Base-by-base conservation (phyloP, 2,797 vertebrate genomes). In the Ficedula albicollis region DNA sequence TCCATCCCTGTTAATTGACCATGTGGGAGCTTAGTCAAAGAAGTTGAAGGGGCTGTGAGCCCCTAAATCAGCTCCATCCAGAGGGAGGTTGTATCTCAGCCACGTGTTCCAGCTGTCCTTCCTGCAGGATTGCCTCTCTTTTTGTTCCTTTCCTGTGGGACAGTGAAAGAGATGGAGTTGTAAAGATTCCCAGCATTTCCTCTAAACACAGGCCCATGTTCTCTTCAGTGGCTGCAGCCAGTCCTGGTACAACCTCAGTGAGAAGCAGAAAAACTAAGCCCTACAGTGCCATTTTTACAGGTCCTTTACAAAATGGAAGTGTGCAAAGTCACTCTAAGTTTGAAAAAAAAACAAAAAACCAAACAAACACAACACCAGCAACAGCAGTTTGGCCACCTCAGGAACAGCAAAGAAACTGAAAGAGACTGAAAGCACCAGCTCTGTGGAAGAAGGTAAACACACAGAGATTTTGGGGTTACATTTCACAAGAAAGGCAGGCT, bases 91-190 rank as follows among this genome's bases (percentile, higher is more conserved):
- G 10, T 21, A 22, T 16, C 68, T 63, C 76, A 90, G 63, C n/a
- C 66, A 41, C 0, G 0, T 6, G 30, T 41, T 48, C 25, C 25
- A 22, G 13, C 52, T 56, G 19, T 36, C 38, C 64, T n/a, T 59
- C 62, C 58, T 75, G 66, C n/a, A 26, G 78, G 49, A 22, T 10
- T 67, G 36, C 73, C 13, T 52, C 51, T 67, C 25, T n/a, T 41
- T 22, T 20, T 9, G 14, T 36, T 73, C 52, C 34, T 67, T 32
- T 72, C 34, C 68, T 43, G 12, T 11, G 34, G 30, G 15, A 63
- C 54, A 70, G 38, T 7, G 30, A 32, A 76, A 58, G 55, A 54
- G 18, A 39, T 17, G n/a, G 14, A 41, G 49, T 9, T 62, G 46
- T 67, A 30, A 56, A 82, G 59, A 60, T 41, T 44, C 14, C 15